Base-by-base conservation (phyloP, 2,797 vertebrate genomes). In the Stomatorhinus walkeri region DNA sequence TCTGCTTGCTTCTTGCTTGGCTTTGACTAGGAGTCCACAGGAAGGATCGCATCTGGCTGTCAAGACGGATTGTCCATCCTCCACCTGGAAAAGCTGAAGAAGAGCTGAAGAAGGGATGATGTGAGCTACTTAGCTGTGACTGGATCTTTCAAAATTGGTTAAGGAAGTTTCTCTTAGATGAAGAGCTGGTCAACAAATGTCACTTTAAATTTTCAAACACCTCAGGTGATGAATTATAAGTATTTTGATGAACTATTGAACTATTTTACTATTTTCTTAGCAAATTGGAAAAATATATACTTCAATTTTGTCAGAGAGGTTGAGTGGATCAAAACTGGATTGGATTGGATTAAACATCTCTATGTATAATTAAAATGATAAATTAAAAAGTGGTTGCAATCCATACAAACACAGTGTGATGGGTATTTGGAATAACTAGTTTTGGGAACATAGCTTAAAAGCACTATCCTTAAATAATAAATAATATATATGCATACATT, bases 21-120 rank as follows among this genome's bases (percentile, higher is more conserved):
- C 72, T 79, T 79, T 46, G 36, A 79, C 72, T 79, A 43, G 32
- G 72, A 79, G 72, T 79, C 72, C 72, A 46, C 72, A 79, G 72
- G 16, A 79, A 43, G 36, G 5, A 79, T n/a, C 2, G 36, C 72
- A 43, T n/a, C 72, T 79, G 72, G 72, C 72, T 43, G 72, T 79
- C 72, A 79, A 43, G 19, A 4, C 72, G 19, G 72, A 79, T 79
- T 79, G 72, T 43, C 72, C 32, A 43, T 79, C 32, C 72, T 79
- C 16, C 72, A 79, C 40, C 72, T 79, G 72, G 72, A 46, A n/a
- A 79, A n/a, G 40, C 72, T 79, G 72, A 43, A 79, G 72, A 46
- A 8, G 10, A 79, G 16, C 72, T 43, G 12, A 7, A 43, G 72
- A 36, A 28, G 14, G 36, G 16, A 79, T 3, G 19, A 16, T 7